Percentiles rank a stretch among this genome's conserved stretches.
Conservation (phyloP, 2,797 vertebrate genomes). For the Eulemur coronatus region DNA sequence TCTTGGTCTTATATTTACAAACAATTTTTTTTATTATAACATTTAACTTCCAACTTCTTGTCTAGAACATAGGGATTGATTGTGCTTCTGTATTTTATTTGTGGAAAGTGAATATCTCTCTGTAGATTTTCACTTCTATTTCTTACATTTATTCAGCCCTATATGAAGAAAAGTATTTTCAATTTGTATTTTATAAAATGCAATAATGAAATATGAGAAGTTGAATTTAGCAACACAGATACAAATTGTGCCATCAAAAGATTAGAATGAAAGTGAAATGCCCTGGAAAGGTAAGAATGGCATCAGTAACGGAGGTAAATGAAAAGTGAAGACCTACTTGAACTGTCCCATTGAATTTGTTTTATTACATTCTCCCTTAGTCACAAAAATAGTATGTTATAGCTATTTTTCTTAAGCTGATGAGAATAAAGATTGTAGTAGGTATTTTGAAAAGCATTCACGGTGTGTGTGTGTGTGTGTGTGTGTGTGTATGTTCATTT, state of each 20-base stretch:
- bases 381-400: neutral
- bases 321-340: neutral
- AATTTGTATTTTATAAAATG: neutral
- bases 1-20: neutral
- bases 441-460: neutral
- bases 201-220: neutral
- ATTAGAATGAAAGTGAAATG: neutral
- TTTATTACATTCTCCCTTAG: neutral
- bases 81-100: neutral
- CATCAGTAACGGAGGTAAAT: neutral
- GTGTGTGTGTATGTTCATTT: neutral
- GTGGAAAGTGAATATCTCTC: rapidly evolving
- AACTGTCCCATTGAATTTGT: neutral
- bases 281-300: neutral
- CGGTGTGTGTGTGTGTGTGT: neutral
- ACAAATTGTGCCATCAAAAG: neutral
- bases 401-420: neutral
- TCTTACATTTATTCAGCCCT: neutral
- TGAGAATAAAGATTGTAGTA: neutral
- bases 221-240: neutral
- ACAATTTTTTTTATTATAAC: neutral
- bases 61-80: neutral
- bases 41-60: neutral
- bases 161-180: neutral
- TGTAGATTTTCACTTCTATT: neutral